Base-by-base conservation (phyloP, 2,888 invertebrate genomes). In the Lycia hirtaria region DNA sequence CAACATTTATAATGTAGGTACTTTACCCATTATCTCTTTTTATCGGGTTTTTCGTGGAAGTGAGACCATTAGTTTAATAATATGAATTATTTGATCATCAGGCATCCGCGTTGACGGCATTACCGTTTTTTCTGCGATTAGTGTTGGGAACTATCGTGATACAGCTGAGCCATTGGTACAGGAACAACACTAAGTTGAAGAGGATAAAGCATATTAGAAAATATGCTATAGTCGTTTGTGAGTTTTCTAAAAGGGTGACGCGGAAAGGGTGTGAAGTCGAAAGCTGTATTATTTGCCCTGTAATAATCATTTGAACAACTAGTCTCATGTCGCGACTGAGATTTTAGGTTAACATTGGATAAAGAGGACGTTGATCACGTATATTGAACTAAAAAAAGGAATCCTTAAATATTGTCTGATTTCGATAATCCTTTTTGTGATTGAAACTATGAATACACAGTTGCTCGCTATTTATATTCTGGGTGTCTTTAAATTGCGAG, bases 221-320 rank as follows among this genome's bases (percentile, higher is more conserved):
- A 78, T 88, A 86, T 72, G 83, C 87, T 48, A 81, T 88, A 19
- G 74, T 90, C 69, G 77, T 94, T 59, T 84, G 94, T 92, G 81
- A 88, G 90, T 75, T 44, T 33, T n/a, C 15, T 14, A 10, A 35
- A 1, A n/a, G n/a, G n/a, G n/a, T n/a, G n/a, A n/a, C n/a, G n/a
- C n/a, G n/a, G n/a, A n/a, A n/a, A n/a, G n/a, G n/a, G n/a, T n/a
- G n/a, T n/a, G n/a, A n/a, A n/a, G n/a, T n/a, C n/a, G n/a, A n/a
- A n/a, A n/a, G n/a, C n/a, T n/a, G n/a, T n/a, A n/a, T n/a, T n/a
- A n/a, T n/a, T n/a, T n/a, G n/a, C n/a, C n/a, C n/a, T n/a, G n/a
- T n/a, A n/a, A n/a, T n/a, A n/a, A n/a, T n/a, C n/a, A n/a, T n/a
- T n/a, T n/a, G n/a, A n/a, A n/a, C n/a, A n/a, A n/a, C n/a, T n/a